Evolutionary conservation across 2,888 invertebrate genomes (phyloP), one percentile per base, ranked within the genome.

Genomic region (Phymatocera aterrima): DNA sequence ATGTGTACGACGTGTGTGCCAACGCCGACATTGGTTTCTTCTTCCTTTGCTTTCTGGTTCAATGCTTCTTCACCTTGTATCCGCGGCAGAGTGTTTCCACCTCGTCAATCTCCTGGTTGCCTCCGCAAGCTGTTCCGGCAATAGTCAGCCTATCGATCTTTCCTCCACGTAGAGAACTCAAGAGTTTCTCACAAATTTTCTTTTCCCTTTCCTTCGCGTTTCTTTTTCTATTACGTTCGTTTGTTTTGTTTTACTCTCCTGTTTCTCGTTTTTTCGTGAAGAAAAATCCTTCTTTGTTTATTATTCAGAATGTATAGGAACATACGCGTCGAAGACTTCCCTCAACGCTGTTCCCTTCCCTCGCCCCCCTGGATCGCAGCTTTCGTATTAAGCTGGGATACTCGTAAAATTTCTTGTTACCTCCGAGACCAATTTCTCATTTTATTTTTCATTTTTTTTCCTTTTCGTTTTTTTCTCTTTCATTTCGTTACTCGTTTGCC

Each of bases 31-130:
- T 72, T 51, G 31, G 51, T 72, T 51, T 28, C 31, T 72, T 28
- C 15, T 72, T 51, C 43, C 31, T 72, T 28, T 12, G 70, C 34
- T 70, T 34, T 70, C 12, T 48, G 46, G 46, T 34, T 31, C 31
- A 48, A 46, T 68, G 40, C 4, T 34, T 72, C 51, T 72, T 72
- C 72, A 34, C 51, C 31, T 51, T 51, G 31, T 48, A n/a, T n/a
- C n/a, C 31, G 31, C 43, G 72, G 48, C 18, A 43, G 31, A 72
- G 72, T 48, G 48, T 72, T 72, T 72, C 51, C 43, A 72, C 72
- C 77, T 77, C 77, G 77, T 77, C 77, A 77, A 77, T 77, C 77
- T 60, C 37, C 43, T 60, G 60, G 77, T 77, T 57, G 77, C 57
- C 61, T 61, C 28, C 8, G 51, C 77, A 77, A 60, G 77, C 77